A percentile compares a stretch with the other conserved stretches of the same genome.
Conservation (phyloP, 2,113 vertebrate genomes). For the Labeo rohita region DNA sequence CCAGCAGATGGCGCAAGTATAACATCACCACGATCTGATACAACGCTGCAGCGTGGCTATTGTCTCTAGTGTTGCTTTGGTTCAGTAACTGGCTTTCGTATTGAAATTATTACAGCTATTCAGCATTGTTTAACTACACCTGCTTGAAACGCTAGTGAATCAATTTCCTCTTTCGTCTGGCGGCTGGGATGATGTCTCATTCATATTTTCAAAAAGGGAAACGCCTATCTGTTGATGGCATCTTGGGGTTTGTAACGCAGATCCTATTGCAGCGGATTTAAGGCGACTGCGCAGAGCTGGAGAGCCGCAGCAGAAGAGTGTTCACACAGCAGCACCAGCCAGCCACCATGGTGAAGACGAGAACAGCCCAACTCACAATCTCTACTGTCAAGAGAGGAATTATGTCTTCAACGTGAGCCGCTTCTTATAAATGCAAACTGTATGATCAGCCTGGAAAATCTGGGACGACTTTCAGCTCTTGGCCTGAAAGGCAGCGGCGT, state of each 20-base stretch:
- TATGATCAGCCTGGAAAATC: slow-evolving; percentile 12
- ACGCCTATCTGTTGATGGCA: slow-evolving; percentile 37
- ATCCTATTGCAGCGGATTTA: slow-evolving; percentile 45
- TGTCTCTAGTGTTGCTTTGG: background rate
- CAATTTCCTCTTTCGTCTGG: background rate
- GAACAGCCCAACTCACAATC: slow-evolving; percentile 32
- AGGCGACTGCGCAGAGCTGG: slow-evolving; percentile 52
- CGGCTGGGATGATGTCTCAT: background rate
- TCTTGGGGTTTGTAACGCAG: slow-evolving; percentile 33
- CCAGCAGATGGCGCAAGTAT: slow-evolving; percentile 31
- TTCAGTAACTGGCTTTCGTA: background rate
- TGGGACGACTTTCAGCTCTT: slow-evolving; percentile 10
- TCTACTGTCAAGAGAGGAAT: slow-evolving; percentile 22
- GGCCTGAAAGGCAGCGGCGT: slow-evolving; percentile 32
- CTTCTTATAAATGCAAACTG: slow-evolving; percentile 25
- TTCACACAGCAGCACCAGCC: slow-evolving; percentile 55
- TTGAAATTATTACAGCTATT: background rate
- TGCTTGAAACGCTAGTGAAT: background rate
- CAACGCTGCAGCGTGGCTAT: background rate
- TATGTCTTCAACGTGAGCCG: slow-evolving; percentile 37
- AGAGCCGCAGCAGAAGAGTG: slow-evolving; percentile 46
- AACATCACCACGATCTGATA: background rate
- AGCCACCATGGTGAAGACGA: slow-evolving; percentile 45
- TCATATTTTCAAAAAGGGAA: slow-evolving; percentile 25
- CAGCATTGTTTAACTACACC: background rate